Evolutionary conservation across 1,140 invertebrate genomes (phyloP), one percentile per base, ranked within the genome.

Genomic region (Globodera rostochiensis): DNA sequence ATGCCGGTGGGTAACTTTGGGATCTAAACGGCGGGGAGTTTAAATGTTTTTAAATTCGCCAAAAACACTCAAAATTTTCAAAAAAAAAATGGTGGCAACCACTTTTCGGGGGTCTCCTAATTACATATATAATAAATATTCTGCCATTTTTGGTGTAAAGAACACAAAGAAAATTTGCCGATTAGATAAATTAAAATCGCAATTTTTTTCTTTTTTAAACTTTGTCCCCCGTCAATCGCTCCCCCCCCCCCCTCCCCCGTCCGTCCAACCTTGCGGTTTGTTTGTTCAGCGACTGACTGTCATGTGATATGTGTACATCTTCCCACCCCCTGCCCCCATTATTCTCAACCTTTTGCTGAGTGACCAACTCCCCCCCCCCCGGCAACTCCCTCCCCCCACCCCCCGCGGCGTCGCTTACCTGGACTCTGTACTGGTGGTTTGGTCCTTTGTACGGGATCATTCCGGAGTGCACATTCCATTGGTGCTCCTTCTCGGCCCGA

Each of bases 341-440:
- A 0, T 36, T 36, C 25, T 36, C 25, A 36, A 2, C 25, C 25
- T 36, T 36, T 36, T 36, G 25, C 25, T 36, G 25, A 36, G 25
- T 36, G 25, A 36, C 25, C 25, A 36, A 36, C 25, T 36, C 25
- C 11, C 13, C 57, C n/a, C 69, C 25, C 69, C 19, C 8, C 21
- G 19, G 9, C 21, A 15, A 15, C 19, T 1, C 69, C 2, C 3
- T 36, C 6, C n/a, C 8, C 66, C n/a, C n/a, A 1, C 57, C 69
- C n/a, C 11, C 69, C 21, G 15, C 13, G 60, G 25, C 25, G 25
- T 36, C 4, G 21, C 66, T 79, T 75, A 90, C 87, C 88, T 89
- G 88, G 36, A 89, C 89, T 78, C 88, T 80, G 75, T 89, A 89
- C 73, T 89, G 88, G 79, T 90, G 87, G 78, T 90, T 89, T 21